These are phyloP conservation scores for Ahaetulla prasina DNA, from an alignment of 2,113 vertebrate genomes.

Conservation along the genomic window DNA sequence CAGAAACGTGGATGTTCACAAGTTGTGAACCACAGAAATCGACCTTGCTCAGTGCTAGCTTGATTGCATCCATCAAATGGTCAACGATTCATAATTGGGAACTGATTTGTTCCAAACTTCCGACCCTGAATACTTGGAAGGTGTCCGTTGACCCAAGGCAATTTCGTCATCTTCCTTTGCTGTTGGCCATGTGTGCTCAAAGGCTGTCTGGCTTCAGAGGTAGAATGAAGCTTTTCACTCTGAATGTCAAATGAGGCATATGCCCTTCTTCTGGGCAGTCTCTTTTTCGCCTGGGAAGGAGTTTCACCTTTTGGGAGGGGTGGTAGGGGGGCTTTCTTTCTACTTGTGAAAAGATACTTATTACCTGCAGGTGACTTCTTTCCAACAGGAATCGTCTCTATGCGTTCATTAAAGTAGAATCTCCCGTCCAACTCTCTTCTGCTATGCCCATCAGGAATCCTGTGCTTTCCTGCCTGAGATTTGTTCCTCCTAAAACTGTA, in stretches of 20 bases:
- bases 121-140: slow-evolving; percentile 9
- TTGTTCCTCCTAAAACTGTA: background rate
- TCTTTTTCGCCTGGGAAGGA: background rate
- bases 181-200: background rate
- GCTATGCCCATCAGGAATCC: background rate
- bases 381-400: background rate
- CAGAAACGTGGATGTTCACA: background rate
- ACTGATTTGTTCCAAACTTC: background rate
- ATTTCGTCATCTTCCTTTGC: background rate
- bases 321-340: background rate
- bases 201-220: background rate
- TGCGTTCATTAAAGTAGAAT: background rate
- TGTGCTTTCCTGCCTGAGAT: background rate
- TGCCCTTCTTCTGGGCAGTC: background rate
- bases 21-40: background rate
- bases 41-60: background rate
- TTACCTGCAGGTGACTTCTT: background rate
- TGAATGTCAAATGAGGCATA: background rate
- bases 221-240: background rate
- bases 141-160: background rate
- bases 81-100: background rate
- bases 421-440: background rate
- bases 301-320: background rate
- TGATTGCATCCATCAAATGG: background rate
- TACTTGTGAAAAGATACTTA: background rate